phyloP scores from a whole-genome alignment of 2,888 invertebrate species.

The Neocrepidodera transversa region DNA sequence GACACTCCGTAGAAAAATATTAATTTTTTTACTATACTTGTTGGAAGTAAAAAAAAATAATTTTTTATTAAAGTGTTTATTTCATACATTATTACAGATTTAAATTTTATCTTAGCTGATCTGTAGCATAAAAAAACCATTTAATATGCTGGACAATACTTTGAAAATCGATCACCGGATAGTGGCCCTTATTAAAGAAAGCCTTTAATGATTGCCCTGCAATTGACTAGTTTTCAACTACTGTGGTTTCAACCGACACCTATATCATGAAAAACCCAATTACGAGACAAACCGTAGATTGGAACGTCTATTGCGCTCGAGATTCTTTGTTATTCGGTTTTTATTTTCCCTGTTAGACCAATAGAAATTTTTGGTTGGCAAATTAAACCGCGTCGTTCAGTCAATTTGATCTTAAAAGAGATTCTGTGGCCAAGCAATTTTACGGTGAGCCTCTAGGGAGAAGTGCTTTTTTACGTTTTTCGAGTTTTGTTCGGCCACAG shows the following conservation, averaged over 20 bases:
- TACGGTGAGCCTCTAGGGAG: constrained; percentile 10
- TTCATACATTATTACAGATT: too few species aligned
- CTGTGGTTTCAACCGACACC: neutral
- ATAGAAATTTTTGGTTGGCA: constrained; percentile 17
- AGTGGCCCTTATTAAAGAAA: too few species aligned
- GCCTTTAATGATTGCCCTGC: neutral
- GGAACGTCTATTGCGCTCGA: constrained; percentile 5
- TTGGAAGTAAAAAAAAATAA: too few species aligned
- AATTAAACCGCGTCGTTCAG: constrained; percentile 18
- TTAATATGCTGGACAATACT: too few species aligned
- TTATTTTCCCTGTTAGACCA: constrained; percentile 2
- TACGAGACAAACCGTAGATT: neutral
- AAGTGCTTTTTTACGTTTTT: neutral
- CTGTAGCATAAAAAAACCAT: too few species aligned
- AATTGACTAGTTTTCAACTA: neutral
- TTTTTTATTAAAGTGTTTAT: too few species aligned
- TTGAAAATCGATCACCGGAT: too few species aligned
- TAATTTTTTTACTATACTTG: too few species aligned
- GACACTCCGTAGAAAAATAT: too few species aligned
- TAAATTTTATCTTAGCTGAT: too few species aligned
- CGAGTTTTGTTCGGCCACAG: constrained; percentile 10
- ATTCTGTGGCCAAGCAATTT: constrained; percentile 18
- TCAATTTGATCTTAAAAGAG: constrained; percentile 15
- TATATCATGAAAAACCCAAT: constrained; percentile 6
- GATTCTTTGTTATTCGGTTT: constrained; percentile 3